phyloP scores from a whole-genome alignment of 2,113 vertebrate genomes.

The Physeter macrocephalus region DNA sequence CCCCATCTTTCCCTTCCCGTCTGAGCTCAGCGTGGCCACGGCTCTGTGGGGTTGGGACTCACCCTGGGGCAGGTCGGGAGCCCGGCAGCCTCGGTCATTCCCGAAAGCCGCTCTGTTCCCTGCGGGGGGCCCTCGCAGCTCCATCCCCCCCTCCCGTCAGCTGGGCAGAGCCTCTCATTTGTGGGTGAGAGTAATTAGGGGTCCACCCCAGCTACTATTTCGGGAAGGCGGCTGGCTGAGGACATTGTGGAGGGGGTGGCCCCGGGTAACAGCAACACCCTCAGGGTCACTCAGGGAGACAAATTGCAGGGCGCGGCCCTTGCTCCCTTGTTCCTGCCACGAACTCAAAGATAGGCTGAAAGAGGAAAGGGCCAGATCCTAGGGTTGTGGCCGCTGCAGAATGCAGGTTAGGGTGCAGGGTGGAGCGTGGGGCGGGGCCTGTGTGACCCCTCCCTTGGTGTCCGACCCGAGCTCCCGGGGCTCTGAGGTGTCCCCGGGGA shows the following conservation, averaged over 20 bases:
- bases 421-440: background rate
- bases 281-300: background rate
- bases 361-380: conserved; percentile 1
- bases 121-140: fast-evolving
- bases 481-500: background rate
- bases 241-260: background rate
- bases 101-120: background rate
- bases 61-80: background rate
- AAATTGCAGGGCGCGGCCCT: conserved; percentile 31
- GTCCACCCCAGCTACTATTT: conserved; percentile 50
- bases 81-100: background rate
- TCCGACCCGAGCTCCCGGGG: background rate
- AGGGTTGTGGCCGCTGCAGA: background rate
- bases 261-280: background rate
- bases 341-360: conserved; percentile 25
- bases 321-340: background rate
- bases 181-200: conserved; percentile 65
- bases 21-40: background rate
- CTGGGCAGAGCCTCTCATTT: conserved; percentile 53
- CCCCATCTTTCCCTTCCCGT: background rate
- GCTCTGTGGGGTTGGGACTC: background rate
- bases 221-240: conserved; percentile 42
- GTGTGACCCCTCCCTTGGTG: fast-evolving
- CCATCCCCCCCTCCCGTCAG: background rate
- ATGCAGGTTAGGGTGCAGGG: background rate